A percentile compares a stretch with the other conserved stretches of the same genome.
Evolutionary conservation across 2,113 vertebrate species (phyloP).

Genomic region (Thalassarche chlororhynchos): DNA sequence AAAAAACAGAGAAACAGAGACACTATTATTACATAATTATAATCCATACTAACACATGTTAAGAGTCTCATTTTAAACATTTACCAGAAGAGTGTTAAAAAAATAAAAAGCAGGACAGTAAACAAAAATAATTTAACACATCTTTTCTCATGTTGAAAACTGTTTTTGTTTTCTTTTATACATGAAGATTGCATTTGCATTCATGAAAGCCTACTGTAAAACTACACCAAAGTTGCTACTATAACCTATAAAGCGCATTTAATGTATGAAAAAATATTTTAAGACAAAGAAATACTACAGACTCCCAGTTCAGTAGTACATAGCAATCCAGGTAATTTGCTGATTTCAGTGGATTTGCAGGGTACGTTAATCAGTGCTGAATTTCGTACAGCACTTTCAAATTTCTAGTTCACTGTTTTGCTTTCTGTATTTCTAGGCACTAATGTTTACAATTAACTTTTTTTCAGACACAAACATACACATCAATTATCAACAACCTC

Average conservation of each 20-base stretch:
- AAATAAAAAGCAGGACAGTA: neutral
- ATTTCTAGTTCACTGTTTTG: neutral
- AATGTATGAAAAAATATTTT: neutral
- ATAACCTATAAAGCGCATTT: neutral
- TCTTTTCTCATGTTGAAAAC: neutral
- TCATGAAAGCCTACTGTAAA: neutral
- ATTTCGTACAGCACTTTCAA: neutral
- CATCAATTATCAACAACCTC: neutral
- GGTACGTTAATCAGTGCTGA: neutral
- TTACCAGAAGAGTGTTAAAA: neutral
- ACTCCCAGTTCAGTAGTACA: neutral
- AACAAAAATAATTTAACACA: neutral
- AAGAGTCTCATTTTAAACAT: neutral
- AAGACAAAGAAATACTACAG: neutral
- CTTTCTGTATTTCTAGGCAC: neutral
- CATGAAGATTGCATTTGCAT: neutral
- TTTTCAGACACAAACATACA: neutral
- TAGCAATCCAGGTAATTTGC: neutral
- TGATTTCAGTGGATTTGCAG: neutral
- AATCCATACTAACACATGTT: neutral
- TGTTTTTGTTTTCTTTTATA: neutral
- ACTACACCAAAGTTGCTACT: neutral
- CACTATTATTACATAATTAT: neutral
- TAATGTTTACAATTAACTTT: neutral
- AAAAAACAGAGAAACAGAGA: neutral